phyloP scores from a whole-genome alignment of 2,888 invertebrate genomes.

The Nymphalis c-album region DNA sequence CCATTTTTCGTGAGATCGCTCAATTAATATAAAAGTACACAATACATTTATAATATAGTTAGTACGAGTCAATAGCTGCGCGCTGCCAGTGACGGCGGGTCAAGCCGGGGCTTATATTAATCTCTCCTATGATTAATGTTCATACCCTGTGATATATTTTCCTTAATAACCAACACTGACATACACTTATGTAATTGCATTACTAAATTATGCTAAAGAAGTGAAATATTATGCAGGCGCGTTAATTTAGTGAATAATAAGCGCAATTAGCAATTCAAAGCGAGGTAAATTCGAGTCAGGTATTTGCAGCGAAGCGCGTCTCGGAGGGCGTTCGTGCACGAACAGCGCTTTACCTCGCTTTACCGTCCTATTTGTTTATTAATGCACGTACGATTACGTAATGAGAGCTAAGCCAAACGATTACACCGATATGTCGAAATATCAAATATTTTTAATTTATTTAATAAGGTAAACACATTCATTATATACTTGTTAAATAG shows the following conservation, averaged over 20 bases:
- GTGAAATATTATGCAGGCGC: constrained; percentile 21
- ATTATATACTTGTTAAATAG: too few relatives aligned
- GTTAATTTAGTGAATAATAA: constrained; percentile 10
- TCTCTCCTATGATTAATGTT: constrained; percentile 16
- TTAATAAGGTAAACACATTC: neutral
- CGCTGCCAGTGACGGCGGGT: constrained; percentile 21
- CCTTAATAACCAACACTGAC: neutral
- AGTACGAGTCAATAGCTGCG: neutral
- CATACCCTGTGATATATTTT: neutral
- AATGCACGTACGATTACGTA: neutral
- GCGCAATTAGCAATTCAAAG: constrained; percentile 21
- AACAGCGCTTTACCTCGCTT: constrained; percentile 1
- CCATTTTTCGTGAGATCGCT: too few relatives aligned
- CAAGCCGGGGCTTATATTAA: constrained; percentile 24
- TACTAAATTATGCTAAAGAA: constrained; percentile 19
- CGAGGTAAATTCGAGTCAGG: constrained; percentile 6
- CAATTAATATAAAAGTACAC: too few relatives aligned
- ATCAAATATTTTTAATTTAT: neutral
- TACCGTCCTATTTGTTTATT: neutral
- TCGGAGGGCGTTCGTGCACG: constrained; percentile 4
- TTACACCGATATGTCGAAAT: neutral
- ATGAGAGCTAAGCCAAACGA: neutral
- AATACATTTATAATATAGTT: neutral
- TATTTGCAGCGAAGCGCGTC: constrained; percentile 5
- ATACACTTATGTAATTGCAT: constrained; percentile 6